Evolutionary conservation across 2,888 invertebrate species (phyloP).

Genomic region (Lapara coniferarum): DNA sequence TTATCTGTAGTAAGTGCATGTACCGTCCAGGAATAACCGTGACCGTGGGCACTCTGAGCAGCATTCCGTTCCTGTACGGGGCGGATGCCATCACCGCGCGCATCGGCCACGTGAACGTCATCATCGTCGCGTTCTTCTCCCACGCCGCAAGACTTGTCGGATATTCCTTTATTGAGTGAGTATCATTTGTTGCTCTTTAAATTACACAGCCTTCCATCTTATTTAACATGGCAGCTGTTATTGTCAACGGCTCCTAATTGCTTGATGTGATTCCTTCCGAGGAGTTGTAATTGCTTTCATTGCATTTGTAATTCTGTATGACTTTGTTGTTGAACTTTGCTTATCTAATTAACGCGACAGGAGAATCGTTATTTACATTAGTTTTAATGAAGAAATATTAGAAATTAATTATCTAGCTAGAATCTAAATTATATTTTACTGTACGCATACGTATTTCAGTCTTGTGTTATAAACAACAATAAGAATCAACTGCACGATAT

Average conservation of each 20-base stretch:
- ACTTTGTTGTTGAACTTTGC: not conserved
- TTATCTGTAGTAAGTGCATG: slow-evolving; percentile 39
- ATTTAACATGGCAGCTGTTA: slow-evolving; percentile 28
- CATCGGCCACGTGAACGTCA: slow-evolving; percentile 92
- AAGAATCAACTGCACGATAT: no score
- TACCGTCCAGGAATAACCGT: slow-evolving; percentile 88
- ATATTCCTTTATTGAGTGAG: slow-evolving; percentile 93
- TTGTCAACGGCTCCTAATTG: not conserved
- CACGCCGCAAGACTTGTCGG: slow-evolving; percentile 92
- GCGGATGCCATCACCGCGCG: slow-evolving; percentile 92
- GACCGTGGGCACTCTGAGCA: slow-evolving; percentile 92
- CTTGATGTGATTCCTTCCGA: not conserved
- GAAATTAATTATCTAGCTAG: no score
- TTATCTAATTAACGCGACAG: not conserved
- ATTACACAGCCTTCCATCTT: slow-evolving; percentile 25
- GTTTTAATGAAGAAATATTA: no score
- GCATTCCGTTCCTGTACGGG: slow-evolving; percentile 92
- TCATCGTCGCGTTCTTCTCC: slow-evolving; percentile 92
- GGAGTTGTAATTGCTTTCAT: not conserved
- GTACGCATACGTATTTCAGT: no score
- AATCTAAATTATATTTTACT: no score
- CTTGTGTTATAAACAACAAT: no score
- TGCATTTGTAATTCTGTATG: no score
- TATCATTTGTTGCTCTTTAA: slow-evolving; percentile 39
- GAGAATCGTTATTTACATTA: no score